A percentile compares a stretch with the other conserved stretches of the same genome.
Conservation (phyloP, 2,113 vertebrate species). For the Enhydra lutris region DNA sequence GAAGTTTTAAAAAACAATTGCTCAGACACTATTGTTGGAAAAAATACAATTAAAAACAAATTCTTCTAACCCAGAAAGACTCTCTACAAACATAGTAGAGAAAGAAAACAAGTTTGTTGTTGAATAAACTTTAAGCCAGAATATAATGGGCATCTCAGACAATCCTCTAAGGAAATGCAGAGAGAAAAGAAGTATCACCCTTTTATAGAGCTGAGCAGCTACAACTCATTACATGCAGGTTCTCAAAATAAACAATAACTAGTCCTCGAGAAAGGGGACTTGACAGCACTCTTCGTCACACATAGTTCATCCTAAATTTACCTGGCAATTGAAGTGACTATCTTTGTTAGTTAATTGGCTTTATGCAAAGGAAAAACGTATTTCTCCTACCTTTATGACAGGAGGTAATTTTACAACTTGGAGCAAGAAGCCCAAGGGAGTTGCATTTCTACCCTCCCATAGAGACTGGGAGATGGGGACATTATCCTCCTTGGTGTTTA, state of each 20-base stretch:
- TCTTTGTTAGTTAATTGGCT: neutral
- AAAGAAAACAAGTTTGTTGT: neutral
- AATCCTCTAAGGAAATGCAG: neutral
- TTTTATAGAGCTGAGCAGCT: neutral
- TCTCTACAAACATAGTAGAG: neutral
- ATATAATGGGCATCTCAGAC: neutral
- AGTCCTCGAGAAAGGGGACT: neutral
- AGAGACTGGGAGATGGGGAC: neutral
- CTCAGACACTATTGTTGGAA: neutral
- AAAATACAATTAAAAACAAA: slow-evolving; percentile 36
- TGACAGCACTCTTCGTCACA: neutral
- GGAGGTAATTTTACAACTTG: neutral
- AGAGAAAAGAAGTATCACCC: neutral
- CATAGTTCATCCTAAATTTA: neutral
- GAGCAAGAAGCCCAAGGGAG: neutral
- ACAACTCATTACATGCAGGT: neutral
- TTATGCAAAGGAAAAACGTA: neutral
- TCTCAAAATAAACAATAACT: neutral
- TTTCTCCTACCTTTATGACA: neutral
- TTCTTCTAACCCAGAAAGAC: neutral
- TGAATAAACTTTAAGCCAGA: neutral
- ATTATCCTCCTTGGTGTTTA: neutral
- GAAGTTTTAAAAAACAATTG: neutral
- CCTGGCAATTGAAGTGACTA: neutral
- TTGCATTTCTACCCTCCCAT: neutral